Base-by-base conservation (phyloP, 2,888 invertebrate species). In the Cephus runcator region DNA sequence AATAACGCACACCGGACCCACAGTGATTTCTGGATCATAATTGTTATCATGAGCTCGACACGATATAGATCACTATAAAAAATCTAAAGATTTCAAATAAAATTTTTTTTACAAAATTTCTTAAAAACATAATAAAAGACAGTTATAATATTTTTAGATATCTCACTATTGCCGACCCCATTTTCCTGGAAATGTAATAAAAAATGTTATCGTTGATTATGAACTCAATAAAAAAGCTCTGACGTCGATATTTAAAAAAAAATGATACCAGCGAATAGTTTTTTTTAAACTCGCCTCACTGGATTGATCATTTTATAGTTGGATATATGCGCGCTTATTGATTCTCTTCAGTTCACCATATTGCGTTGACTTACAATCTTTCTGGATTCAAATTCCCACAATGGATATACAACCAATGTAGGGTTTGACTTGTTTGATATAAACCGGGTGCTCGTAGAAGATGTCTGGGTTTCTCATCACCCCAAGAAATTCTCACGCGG, bases 391-490 rank as follows among this genome's bases (percentile, higher is more conserved):
- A 56, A 56, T 56, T 56, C 56, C 56, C 56, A 56, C 56, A 56
- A 56, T 56, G 56, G 56, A 9, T 56, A 56, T 23, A 56, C 9
- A 56, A 56, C 23, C 56, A 56, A 56, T 2, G 56, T 36, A 56
- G 56, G 56, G 56, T 56, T 56, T 23, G 56, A 23, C 56, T 56
- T 77, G 71, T 77, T 68, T 75, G 73, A 77, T 81, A 78, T 81
- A 81, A 85, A 81, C 80, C 77, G 56, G 56, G 56, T 56, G 56
- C 56, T 56, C 68, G 75, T 79, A 69, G 75, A 75, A 77, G 35
- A 71, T 76, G 81, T 34, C 84, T 84, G 84, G 78, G 74, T 80
- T 85, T 83, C 85, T 84, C 84, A 84, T 84, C 76, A 85, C 75
- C 74, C 75, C 30, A 34, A 75, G 75, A 73, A 73, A 80, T 81